Conservation (phyloP, 2,113 vertebrate species). For the Corythornis madagascariensis region DNA sequence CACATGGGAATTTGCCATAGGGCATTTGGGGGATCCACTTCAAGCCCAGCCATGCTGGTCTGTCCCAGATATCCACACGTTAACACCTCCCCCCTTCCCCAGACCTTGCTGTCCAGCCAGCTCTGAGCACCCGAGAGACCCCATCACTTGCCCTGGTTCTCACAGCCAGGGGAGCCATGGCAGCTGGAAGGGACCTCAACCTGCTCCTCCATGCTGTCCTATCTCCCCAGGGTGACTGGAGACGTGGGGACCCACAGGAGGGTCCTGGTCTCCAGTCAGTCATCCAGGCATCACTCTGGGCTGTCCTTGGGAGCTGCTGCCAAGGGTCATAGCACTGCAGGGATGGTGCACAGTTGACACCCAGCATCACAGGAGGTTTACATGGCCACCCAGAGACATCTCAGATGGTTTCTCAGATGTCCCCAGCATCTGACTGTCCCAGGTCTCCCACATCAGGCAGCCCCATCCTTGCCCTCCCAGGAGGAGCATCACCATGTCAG, state of each 20-base stretch:
- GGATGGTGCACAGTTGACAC: background rate
- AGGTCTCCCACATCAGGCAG: background rate
- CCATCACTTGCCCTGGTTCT: background rate
- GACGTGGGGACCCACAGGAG: accelerated
- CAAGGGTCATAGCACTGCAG: background rate
- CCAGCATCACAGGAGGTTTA: too few species aligned
- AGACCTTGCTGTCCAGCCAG: background rate
- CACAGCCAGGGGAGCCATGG: background rate
- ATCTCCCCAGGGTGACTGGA: accelerated
- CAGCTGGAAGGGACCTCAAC: background rate
- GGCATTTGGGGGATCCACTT: background rate
- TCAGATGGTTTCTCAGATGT: background rate
- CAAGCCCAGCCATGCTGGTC: background rate
- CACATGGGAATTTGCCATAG: accelerated
- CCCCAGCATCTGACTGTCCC: background rate
- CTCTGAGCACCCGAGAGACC: background rate
- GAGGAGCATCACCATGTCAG: background rate
- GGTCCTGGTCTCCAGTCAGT: background rate
- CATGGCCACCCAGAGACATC: background rate
- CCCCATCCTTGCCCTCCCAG: background rate
- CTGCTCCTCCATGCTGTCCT: background rate
- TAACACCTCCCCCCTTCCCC: background rate
- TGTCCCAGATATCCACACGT: background rate
- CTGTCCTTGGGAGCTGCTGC: background rate
- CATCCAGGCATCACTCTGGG: background rate